phyloP scores from a whole-genome alignment of 2,113 vertebrate species.

The Axis porcinus region DNA sequence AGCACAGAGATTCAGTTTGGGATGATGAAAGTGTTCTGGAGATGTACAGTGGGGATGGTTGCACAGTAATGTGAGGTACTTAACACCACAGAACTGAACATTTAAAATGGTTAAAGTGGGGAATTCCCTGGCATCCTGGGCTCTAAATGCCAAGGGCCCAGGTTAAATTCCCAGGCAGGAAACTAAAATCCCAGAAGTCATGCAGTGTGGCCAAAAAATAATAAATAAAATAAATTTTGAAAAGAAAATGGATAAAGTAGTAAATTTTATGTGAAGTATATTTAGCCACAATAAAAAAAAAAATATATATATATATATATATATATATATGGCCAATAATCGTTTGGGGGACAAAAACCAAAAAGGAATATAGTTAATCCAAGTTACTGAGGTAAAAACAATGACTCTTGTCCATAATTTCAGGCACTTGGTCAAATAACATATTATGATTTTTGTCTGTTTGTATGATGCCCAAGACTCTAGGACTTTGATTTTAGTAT shows the following conservation, averaged over 20 bases:
- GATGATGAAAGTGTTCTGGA: neutral
- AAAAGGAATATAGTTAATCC: neutral
- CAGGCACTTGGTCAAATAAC: neutral
- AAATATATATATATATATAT: too few species aligned
- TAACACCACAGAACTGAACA: neutral
- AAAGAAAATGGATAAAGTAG: neutral
- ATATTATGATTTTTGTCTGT: neutral
- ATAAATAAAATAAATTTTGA: neutral
- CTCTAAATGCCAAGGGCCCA: neutral
- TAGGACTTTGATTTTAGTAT: constrained; percentile 71
- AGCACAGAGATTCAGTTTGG: neutral
- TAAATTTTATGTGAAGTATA: neutral
- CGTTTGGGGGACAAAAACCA: neutral
- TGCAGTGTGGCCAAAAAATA: neutral
- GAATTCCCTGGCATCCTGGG: neutral
- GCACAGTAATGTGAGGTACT: neutral
- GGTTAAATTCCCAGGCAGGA: neutral
- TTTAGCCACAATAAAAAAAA: neutral
- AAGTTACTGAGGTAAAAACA: neutral
- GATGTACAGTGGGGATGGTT: neutral
- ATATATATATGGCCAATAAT: neutral
- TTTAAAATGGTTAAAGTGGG: neutral
- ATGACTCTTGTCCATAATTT: neutral
- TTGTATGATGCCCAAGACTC: neutral
- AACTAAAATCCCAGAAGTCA: neutral